Evolutionary conservation across 1,140 invertebrate species (phyloP), one percentile per base, ranked within the genome.

Genomic region (Drosophila ficusphila): DNA sequence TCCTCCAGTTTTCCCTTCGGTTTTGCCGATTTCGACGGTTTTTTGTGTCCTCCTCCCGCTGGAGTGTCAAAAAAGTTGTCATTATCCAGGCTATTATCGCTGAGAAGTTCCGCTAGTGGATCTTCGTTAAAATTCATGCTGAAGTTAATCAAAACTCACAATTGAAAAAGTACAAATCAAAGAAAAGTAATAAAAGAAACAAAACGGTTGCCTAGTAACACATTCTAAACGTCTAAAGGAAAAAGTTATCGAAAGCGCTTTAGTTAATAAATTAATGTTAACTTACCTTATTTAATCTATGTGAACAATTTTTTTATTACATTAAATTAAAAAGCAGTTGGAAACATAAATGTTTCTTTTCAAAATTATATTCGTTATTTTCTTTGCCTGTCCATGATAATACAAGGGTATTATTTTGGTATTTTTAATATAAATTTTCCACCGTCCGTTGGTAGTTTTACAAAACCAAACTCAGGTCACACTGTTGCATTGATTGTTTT

Each of bases 31-130:
- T 79, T 82, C 0, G 73, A 21, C 3, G 73, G 44, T 29, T 83
- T 60, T 14, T 81, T 86, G 11, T 49, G 72, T 2, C 19, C 34
- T 7, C 21, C 58, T 2, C 69, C 92, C 2, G 57, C 25, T 11
- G 92, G 90, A 4, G 68, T 74, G 2, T 93, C 92, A 19, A 93
- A 93, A 57, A 93, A 93, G 64, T 90, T 93, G 53, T 93, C 92
- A 57, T 93, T 92, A 52, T 93, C 92, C 48, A 92, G 81, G 31
- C 92, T 93, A 48, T 91, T 92, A 48, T 93, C 92, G 36, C 92
- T 92, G 3, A 92, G 78, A 16, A 92, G 47, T 53, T 92, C 92
- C 2, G 88, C 92, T 11, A 92, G 61, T 4, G 91, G 90, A 76
- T 92, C 92, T 36, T 92, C 81, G 65, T 90, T 91, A 18, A 91